Base-by-base conservation (phyloP, 1,140 invertebrate species). In the Drosophila athabasca region DNA sequence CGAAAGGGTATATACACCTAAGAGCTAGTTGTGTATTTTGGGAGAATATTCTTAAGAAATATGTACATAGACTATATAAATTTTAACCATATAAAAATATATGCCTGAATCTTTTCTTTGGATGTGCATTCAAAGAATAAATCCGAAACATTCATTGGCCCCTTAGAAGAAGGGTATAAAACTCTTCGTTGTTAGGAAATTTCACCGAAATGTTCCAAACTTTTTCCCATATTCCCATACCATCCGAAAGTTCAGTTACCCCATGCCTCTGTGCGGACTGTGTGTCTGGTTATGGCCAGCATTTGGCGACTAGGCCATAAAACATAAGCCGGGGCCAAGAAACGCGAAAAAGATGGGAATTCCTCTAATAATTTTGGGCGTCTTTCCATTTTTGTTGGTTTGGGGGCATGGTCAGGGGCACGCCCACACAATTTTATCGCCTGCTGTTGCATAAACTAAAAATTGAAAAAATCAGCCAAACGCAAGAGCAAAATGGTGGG, bases 341-440 rank as follows among this genome's bases (percentile, higher is more conserved):
- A 79, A 72, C 62, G 81, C 77, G 72, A 68, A 53, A 80, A 76
- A 85, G 70, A 84, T 85, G 67, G 73, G 74, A 84, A 57, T 60
- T 68, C 53, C 60, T 59, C 72, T 65, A 80, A 85, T 81, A 80
- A 76, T 66, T 75, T 57, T 31, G 71, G 71, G 49, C 70, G 53
- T 17, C 49, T 11, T 54, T 31, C n/a, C 49, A 52, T 35, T 55
- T 31, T 65, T 50, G 52, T 68, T 69, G 66, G 49, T 52, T 50
- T 67, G 1, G n/a, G 26, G 58, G 13, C 29, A 15, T 39, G 35
- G 39, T 51, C 7, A n/a, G 19, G 53, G 29, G 46, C 81, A 77
- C 81, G 77, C 81, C 81, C 61, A 67, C 62, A 50, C 73, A 67
- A 81, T 85, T 87, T 84, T 75, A 75, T 82, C 79, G 79, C 53